Percentiles rank a stretch among this genome's conserved stretches.
Conservation (phyloP, 1,140 invertebrate genomes). For the Pseudoatta argentina region DNA sequence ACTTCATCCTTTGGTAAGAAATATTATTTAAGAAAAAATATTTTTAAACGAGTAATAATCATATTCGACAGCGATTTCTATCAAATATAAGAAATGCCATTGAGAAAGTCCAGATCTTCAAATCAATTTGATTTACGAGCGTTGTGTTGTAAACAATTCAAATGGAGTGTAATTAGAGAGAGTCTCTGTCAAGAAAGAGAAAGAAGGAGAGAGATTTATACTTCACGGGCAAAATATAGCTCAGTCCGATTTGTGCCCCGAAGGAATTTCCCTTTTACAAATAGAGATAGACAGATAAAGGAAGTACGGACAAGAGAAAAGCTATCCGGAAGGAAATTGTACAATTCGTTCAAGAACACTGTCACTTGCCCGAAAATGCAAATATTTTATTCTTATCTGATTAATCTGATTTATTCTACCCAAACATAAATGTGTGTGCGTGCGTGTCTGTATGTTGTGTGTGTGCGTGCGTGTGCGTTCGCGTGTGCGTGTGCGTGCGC, state of each 20-base stretch:
- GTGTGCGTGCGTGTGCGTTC: no score
- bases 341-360: constrained; percentile 4
- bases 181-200: not conserved
- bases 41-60: not conserved
- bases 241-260: not conserved
- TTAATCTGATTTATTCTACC: not conserved
- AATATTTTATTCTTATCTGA: constrained; percentile 22
- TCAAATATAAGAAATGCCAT: not conserved
- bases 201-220: constrained; percentile 2
- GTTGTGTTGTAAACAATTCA: constrained; percentile 3
- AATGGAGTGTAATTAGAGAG: constrained; percentile 10
- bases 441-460: no score
- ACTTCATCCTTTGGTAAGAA: not conserved
- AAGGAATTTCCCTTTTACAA: constrained; percentile 22
- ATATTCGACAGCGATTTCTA: not conserved
- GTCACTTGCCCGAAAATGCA: not conserved
- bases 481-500: no score
- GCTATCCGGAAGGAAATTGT: not conserved
- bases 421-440: no score
- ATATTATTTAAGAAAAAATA: not conserved
- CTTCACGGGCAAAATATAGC: not conserved
- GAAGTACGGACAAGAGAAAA: not conserved
- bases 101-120: constrained; percentile 2
- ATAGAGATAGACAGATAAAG: not conserved
- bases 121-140: constrained; percentile 25